A percentile compares a stretch with the other conserved stretches of the same genome.
Conservation (phyloP, 1,140 invertebrate species). For the Harlomillsia oculata region DNA sequence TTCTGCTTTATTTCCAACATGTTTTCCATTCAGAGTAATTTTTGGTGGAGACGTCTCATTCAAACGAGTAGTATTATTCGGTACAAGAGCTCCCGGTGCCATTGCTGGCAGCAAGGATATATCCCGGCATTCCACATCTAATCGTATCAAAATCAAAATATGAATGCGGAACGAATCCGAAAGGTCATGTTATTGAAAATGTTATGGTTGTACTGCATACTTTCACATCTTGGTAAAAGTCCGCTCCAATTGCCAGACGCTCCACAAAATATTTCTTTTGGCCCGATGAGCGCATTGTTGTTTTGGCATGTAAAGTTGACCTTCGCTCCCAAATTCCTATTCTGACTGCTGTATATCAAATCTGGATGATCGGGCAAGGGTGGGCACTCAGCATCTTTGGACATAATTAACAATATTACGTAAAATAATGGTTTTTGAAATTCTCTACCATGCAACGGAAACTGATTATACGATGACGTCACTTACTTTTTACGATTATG, state of each 20-base stretch:
- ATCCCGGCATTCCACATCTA: constrained; percentile 34
- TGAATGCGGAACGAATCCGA: neutral
- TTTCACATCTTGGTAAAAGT: constrained; percentile 67
- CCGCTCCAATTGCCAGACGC: constrained; percentile 76
- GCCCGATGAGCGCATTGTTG: constrained; percentile 68
- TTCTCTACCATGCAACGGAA: constrained; percentile 50
- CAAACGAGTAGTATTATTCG: constrained; percentile 25
- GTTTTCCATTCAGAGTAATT: constrained; percentile 53
- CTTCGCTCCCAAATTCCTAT: constrained; percentile 61
- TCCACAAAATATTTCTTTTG: constrained; percentile 58
- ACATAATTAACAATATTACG: neutral
- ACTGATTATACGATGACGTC: neutral
- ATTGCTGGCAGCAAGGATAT: constrained; percentile 31
- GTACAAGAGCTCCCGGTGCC: constrained; percentile 19
- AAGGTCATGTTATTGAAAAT: constrained; percentile 9
- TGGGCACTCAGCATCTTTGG: constrained; percentile 67
- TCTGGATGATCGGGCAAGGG: constrained; percentile 56
- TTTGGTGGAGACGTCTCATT: constrained; percentile 33
- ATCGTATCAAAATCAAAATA: constrained; percentile 6
- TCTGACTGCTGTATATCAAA: constrained; percentile 56
- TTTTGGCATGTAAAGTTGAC: constrained; percentile 67
- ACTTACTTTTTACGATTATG: constrained; percentile 51
- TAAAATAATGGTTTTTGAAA: neutral
- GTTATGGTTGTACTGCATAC: constrained; percentile 47
- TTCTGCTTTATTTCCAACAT: constrained; percentile 63